A percentile compares a stretch with the other conserved stretches of the same genome.
Conservation (phyloP, 2,797 vertebrate species). For the Diglossa cyanea region DNA sequence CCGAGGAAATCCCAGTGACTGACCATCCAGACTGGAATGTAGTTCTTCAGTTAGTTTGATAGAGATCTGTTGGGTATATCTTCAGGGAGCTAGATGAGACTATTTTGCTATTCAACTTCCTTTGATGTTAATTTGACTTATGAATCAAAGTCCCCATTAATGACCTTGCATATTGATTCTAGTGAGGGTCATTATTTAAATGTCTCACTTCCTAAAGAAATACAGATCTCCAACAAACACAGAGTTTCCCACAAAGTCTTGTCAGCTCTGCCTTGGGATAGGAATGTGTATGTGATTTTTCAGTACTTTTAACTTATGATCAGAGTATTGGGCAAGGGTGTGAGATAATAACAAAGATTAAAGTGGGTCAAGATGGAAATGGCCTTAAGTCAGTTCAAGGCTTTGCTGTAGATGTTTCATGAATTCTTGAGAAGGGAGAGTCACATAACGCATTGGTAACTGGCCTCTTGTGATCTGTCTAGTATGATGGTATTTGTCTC, state of each 20-base stretch:
- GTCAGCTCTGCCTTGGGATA: background rate
- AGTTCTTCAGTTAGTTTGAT: background rate
- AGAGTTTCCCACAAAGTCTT: background rate
- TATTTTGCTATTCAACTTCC: background rate
- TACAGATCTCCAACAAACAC: background rate
- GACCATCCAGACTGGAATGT: background rate
- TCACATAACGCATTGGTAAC: background rate
- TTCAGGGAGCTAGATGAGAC: background rate
- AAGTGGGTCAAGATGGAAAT: background rate
- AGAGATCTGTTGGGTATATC: background rate
- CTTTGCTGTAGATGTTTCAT: background rate
- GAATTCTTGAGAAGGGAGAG: background rate
- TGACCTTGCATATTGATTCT: background rate
- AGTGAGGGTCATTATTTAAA: background rate
- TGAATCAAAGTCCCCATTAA: background rate
- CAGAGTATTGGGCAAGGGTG: background rate
- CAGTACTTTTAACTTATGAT: background rate
- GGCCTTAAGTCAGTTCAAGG: background rate
- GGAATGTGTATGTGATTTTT: background rate
- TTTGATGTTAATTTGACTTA: slow-evolving; percentile 6
- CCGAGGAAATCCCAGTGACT: background rate
- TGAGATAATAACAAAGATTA: background rate
- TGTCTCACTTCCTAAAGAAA: background rate
- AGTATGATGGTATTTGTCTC: background rate
- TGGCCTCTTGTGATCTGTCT: background rate